A percentile compares a stretch with the other conserved stretches of the same genome.
Conservation (phyloP, 1,140 invertebrate genomes). For the Halesus radiatus region DNA sequence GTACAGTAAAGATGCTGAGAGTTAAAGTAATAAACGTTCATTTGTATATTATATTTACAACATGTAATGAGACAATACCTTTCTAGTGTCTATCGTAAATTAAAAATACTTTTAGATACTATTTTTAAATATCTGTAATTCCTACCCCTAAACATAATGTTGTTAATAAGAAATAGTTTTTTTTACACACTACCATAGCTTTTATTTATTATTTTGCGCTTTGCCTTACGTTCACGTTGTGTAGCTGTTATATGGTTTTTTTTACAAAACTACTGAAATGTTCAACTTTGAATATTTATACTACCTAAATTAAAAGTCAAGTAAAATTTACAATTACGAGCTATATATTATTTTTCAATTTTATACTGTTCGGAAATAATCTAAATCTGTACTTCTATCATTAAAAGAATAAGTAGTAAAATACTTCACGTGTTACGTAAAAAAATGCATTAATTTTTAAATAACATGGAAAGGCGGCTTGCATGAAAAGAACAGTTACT, state of each 20-base stretch:
- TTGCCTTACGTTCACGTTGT: background rate
- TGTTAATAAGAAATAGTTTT: conserved; percentile 29
- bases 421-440: conserved; percentile 21
- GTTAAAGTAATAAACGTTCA: conserved; percentile 18
- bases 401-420: conserved; percentile 4
- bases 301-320: background rate
- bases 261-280: background rate
- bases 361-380: conserved; percentile 39
- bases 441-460: conserved; percentile 1
- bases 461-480: background rate
- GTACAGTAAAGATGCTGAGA: background rate
- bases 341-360: conserved; percentile 31
- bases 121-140: conserved; percentile 56
- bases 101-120: conserved; percentile 56
- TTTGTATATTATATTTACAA: conserved; percentile 48
- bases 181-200: conserved; percentile 16
- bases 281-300: too few relatives aligned
- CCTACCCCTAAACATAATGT: conserved; percentile 38
- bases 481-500: conserved; percentile 6
- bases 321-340: background rate
- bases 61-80: conserved; percentile 58
- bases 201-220: background rate
- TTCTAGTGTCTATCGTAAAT: conserved; percentile 57
- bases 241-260: background rate
- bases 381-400: conserved; percentile 18